Conservation (phyloP, 2,888 invertebrate species). For the Rhyacophila evoluta region DNA sequence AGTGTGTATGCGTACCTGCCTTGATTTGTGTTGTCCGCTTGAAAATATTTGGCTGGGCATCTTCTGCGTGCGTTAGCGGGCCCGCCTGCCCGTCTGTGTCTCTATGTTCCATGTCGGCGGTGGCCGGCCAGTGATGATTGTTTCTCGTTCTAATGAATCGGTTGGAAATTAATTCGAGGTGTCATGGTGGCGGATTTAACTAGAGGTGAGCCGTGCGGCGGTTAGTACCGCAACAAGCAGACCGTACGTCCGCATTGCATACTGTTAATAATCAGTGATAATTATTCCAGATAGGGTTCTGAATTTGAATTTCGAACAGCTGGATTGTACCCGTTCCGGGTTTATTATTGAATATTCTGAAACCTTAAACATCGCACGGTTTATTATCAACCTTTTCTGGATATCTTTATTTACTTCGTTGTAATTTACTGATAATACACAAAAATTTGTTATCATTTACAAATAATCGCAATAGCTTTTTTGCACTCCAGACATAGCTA, state of each 20-base stretch:
- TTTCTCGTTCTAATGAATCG: slow-evolving; percentile 18
- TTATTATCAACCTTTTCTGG: background rate
- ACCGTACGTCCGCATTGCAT: slow-evolving; percentile 5
- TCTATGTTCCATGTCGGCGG: slow-evolving; percentile 16
- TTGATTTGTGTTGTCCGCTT: slow-evolving; percentile 43
- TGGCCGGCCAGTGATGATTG: slow-evolving; percentile 24
- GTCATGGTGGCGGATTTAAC: slow-evolving; percentile 23
- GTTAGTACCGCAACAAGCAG: slow-evolving; percentile 8
- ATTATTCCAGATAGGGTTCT: slow-evolving; percentile 16
- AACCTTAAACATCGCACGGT: background rate
- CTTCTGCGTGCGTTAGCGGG: slow-evolving; percentile 26
- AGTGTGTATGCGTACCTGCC: slow-evolving; percentile 29
- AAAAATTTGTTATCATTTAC: background rate
- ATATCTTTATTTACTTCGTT: background rate
- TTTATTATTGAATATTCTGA: background rate
- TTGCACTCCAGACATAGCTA: slow-evolving; percentile 6
- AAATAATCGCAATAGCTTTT: background rate
- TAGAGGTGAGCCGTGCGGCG: slow-evolving; percentile 16
- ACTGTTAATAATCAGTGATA: slow-evolving; percentile 4
- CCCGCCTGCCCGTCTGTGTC: slow-evolving; percentile 10
- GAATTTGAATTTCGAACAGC: background rate
- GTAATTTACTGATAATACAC: background rate
- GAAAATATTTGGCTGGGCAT: slow-evolving; percentile 38
- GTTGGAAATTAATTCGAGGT: slow-evolving; percentile 31
- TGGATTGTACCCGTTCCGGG: background rate